Conservation (phyloP, 2,113 vertebrate species). For the Procavia capensis region DNA sequence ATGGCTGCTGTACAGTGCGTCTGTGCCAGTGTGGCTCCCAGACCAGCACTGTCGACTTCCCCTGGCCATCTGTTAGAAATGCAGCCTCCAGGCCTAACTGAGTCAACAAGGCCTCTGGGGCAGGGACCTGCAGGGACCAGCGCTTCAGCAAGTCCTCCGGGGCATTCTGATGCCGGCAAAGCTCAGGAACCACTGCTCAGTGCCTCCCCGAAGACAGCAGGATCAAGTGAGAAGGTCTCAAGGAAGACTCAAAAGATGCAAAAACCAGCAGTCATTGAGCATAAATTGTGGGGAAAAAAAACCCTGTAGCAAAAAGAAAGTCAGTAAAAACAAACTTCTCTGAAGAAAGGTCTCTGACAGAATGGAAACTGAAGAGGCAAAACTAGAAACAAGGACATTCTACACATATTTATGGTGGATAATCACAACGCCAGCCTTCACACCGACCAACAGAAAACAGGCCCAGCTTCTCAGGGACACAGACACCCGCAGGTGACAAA, state of each 20-base stretch:
- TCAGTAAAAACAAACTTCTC: background rate
- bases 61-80: background rate
- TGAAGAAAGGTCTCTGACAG: background rate
- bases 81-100: background rate
- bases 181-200: background rate
- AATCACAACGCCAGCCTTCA: background rate
- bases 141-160: background rate
- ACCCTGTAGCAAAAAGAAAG: background rate
- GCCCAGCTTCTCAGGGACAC: background rate
- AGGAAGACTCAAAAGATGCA: background rate
- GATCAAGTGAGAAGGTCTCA: background rate
- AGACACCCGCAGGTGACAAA: background rate
- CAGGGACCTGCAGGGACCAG: no score
- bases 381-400: background rate
- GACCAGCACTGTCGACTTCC: background rate
- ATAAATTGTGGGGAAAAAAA: background rate
- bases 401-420: background rate
- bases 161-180: background rate
- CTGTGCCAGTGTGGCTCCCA: background rate
- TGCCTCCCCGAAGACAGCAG: background rate
- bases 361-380: background rate
- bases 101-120: background rate
- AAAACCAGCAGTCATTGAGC: background rate
- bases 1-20: background rate
- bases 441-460: background rate